These are phyloP conservation scores for Palloptera scutellata DNA, from an alignment of 2,888 invertebrate genomes.

Conservation along the genomic window DNA sequence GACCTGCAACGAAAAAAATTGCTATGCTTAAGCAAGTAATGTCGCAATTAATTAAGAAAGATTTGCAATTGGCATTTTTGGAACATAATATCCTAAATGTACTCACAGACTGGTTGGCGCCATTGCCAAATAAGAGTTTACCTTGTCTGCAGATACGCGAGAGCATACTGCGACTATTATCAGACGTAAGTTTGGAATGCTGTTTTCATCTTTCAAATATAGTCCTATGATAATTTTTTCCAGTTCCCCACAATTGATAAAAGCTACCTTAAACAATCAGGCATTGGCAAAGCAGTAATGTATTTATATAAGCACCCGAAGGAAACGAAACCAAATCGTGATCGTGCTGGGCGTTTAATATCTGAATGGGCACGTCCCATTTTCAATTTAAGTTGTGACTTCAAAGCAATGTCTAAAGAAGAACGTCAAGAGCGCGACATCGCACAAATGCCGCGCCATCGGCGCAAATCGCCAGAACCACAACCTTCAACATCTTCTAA, in stretches of 20 bases:
- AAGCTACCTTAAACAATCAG: slow-evolving; percentile 90
- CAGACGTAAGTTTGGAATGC: slow-evolving; percentile 70
- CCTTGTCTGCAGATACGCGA: slow-evolving; percentile 94
- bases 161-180: slow-evolving; percentile 79
- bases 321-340: slow-evolving; percentile 92
- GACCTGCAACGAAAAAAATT: slow-evolving; percentile 93
- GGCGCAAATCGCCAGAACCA: slow-evolving; percentile 63
- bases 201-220: not conserved
- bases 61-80: slow-evolving; percentile 93
- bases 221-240: slow-evolving; percentile 23
- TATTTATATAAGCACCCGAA: slow-evolving; percentile 98
- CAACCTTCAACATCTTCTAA: slow-evolving; percentile 62
- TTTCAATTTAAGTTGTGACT: slow-evolving; percentile 93
- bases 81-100: slow-evolving; percentile 93
- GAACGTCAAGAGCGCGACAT: slow-evolving; percentile 93
- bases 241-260: slow-evolving; percentile 87
- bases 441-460: slow-evolving; percentile 75
- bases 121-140: slow-evolving; percentile 95
- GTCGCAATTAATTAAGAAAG: slow-evolving; percentile 93
- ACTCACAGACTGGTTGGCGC: slow-evolving; percentile 97
- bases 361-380: slow-evolving; percentile 98
- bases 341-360: slow-evolving; percentile 89
- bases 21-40: slow-evolving; percentile 88
- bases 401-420: slow-evolving; percentile 89
- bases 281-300: slow-evolving; percentile 99